phyloP scores from a whole-genome alignment of 2,113 vertebrate genomes.

The Pachycephala philippinensis region DNA sequence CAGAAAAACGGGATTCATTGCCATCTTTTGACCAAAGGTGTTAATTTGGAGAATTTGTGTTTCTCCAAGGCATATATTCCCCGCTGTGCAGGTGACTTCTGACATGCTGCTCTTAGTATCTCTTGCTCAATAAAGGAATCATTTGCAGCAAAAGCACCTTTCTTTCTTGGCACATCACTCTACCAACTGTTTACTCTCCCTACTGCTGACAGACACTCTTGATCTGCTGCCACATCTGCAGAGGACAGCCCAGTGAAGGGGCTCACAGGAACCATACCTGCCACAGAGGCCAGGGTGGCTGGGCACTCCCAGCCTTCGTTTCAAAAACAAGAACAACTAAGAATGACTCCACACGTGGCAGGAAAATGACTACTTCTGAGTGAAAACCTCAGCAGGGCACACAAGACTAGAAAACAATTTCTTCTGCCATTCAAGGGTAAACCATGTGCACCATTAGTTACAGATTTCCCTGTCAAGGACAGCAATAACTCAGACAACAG shows the following conservation, averaged over 20 bases:
- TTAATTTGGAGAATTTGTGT: neutral
- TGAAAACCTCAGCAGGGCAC: neutral
- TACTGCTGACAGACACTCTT: neutral
- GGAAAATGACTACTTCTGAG: neutral
- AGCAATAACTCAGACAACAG: neutral
- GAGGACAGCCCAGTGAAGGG: neutral
- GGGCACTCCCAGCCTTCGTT: neutral
- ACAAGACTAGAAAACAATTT: neutral
- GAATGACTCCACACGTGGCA: neutral
- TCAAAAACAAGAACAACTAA: neutral
- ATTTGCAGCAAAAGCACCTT: neutral
- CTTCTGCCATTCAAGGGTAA: neutral
- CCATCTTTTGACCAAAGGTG: neutral
- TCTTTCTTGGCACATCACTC: neutral
- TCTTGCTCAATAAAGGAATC: neutral
- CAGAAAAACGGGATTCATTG: neutral
- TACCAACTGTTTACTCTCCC: neutral
- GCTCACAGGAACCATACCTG: rapidly evolving
- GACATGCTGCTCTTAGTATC: neutral
- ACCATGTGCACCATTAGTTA: neutral
- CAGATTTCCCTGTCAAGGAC: neutral
- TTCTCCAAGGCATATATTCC: neutral
- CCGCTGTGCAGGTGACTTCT: neutral
- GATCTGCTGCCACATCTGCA: neutral
- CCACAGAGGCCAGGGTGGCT: neutral